Conservation (phyloP, 2,113 vertebrate species). For the Leptobrachium leishanense region DNA sequence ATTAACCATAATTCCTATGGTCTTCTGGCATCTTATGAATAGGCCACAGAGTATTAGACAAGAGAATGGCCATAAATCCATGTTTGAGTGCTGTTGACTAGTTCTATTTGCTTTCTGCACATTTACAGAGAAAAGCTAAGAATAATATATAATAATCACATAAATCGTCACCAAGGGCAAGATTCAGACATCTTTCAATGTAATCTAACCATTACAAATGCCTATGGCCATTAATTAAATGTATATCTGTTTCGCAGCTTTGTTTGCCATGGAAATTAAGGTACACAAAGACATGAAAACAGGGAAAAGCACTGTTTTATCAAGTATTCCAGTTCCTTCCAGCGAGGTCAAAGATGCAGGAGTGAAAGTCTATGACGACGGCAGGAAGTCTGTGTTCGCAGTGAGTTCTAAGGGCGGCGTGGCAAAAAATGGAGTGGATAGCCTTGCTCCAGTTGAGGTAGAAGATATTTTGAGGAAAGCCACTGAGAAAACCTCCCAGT, state of each 20-base stretch:
- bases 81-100: too few relatives aligned
- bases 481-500: slow-evolving; percentile 72
- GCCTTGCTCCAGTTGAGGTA: slow-evolving; percentile 79
- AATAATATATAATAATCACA: too few relatives aligned
- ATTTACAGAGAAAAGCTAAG: too few relatives aligned
- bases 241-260: slow-evolving; percentile 70
- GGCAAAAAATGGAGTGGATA: slow-evolving; percentile 63
- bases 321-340: slow-evolving; percentile 79
- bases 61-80: too few relatives aligned
- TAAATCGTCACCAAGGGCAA: too few relatives aligned
- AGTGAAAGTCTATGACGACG: slow-evolving; percentile 90
- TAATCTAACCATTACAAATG: not conserved
- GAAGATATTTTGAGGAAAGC: slow-evolving; percentile 88
- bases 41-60: too few relatives aligned
- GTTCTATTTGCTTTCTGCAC: too few relatives aligned
- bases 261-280: slow-evolving; percentile 93
- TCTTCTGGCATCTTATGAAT: too few relatives aligned
- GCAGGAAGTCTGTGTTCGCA: slow-evolving; percentile 84
- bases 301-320: slow-evolving; percentile 86
- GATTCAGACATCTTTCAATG: too few relatives aligned
- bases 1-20: too few relatives aligned
- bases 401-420: slow-evolving; percentile 62
- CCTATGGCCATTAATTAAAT: not conserved
- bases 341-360: slow-evolving; percentile 75
- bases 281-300: slow-evolving; percentile 88